Evolutionary conservation across 2,797 vertebrate genomes (phyloP).

Genomic region (Rhyacichthys aspro): DNA sequence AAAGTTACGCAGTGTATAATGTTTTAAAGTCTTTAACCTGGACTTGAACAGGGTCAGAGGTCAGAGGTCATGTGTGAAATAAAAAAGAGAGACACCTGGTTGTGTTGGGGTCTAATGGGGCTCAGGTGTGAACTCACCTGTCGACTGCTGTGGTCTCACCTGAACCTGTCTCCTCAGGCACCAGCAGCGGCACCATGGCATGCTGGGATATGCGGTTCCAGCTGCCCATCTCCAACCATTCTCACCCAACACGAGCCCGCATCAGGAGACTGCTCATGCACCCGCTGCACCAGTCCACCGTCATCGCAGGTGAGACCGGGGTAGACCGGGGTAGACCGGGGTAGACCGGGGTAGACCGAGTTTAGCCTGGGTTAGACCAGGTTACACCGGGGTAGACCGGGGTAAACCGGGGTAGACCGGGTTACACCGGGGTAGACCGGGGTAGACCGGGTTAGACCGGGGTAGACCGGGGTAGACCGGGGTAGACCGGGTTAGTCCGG

Average conservation of each 20-base stretch:
- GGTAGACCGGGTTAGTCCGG: background rate
- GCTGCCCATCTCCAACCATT: constrained; percentile 97
- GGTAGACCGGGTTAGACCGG: background rate
- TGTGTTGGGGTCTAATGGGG: background rate
- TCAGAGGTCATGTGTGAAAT: no score
- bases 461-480: background rate
- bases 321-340: background rate
- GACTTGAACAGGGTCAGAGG: no score
- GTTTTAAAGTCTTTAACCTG: no score
- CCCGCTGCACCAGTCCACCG: constrained; percentile 94
- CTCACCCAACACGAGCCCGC: constrained; percentile 91
- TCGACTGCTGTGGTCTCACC: background rate
- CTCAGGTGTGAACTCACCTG: no score
- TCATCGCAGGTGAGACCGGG: constrained; percentile 91
- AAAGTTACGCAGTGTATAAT: no score
- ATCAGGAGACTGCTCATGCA: constrained; percentile 96
- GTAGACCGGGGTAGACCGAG: background rate
- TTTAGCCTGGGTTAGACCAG: background rate
- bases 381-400: no score
- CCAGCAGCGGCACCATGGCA: constrained; percentile 97
- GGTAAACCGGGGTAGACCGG: background rate
- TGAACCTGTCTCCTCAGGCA: constrained; percentile 76
- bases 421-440: no score
- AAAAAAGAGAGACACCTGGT: no score
- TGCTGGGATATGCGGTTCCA: constrained; percentile 99